A percentile compares a stretch with the other conserved stretches of the same genome.
These are phyloP conservation scores for Alligator mississippiensis DNA, from an alignment of 2,113 vertebrate genomes.

Conservation along the genomic window DNA sequence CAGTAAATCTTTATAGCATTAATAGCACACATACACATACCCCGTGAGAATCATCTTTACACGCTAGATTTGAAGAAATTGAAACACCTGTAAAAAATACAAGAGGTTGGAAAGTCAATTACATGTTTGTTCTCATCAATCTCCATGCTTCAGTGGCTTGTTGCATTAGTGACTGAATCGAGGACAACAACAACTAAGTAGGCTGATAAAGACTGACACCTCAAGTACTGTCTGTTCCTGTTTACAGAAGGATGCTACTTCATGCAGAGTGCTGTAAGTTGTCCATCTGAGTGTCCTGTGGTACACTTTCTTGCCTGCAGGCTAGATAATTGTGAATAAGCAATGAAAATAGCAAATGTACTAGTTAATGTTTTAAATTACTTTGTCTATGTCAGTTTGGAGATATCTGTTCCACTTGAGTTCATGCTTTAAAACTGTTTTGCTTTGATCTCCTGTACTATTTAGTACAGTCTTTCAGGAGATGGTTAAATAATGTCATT, in stretches of 20 bases:
- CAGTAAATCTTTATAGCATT: too few species aligned
- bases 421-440: background rate
- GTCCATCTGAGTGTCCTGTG: background rate
- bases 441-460: background rate
- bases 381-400: background rate
- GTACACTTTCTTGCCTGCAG: background rate
- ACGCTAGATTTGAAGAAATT: background rate
- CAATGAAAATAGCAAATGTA: background rate
- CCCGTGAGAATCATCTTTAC: background rate
- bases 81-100: rapidly evolving
- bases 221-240: background rate
- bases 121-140: background rate
- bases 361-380: background rate
- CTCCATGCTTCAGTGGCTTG: background rate
- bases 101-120: background rate
- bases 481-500: background rate
- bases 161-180: background rate
- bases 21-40: too few species aligned
- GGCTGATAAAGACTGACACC: background rate
- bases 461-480: background rate
- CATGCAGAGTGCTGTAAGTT: background rate
- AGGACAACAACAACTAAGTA: background rate
- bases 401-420: background rate
- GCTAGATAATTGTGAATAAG: background rate
- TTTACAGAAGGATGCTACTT: background rate